These are phyloP conservation scores for Triplophysa dalaica DNA, from an alignment of 2,113 vertebrate species.

Conservation along the genomic window DNA sequence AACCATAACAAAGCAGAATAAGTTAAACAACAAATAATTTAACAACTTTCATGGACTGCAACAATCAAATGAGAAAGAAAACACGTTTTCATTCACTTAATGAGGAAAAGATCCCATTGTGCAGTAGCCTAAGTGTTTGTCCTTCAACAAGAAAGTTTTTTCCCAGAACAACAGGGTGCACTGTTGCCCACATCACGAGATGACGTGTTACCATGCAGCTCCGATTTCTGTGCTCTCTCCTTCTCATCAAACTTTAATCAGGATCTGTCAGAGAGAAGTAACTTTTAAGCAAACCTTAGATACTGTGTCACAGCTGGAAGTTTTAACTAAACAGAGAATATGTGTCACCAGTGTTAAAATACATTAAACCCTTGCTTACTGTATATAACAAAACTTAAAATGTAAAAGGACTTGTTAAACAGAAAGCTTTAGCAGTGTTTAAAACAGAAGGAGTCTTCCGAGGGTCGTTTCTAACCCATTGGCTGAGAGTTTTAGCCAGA, in stretches of 20 bases:
- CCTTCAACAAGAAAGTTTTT: background rate
- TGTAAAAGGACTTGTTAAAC: too few relatives aligned
- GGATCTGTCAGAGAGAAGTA: conserved; percentile 60
- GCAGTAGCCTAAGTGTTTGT: background rate
- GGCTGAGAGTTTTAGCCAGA: too few relatives aligned
- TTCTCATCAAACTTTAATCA: conserved; percentile 61
- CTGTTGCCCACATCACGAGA: conserved; percentile 2
- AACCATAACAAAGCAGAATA: background rate
- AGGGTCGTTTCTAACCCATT: too few relatives aligned
- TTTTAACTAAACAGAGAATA: background rate
- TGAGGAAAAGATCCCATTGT: background rate
- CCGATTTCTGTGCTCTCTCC: background rate
- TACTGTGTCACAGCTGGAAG: background rate
- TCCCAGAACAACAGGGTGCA: conserved; percentile 31
- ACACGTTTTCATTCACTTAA: background rate
- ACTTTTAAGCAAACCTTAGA: conserved; percentile 50
- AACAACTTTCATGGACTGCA: background rate
- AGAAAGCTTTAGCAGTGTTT: too few relatives aligned
- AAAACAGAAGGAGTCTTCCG: too few relatives aligned
- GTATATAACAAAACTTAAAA: too few relatives aligned
- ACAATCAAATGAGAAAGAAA: background rate
- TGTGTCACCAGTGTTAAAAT: background rate
- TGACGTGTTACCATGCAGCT: background rate
- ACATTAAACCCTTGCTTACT: too few relatives aligned
- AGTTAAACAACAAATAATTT: background rate